Conservation (phyloP, 2,797 vertebrate species). For the Australoheros facetus region DNA sequence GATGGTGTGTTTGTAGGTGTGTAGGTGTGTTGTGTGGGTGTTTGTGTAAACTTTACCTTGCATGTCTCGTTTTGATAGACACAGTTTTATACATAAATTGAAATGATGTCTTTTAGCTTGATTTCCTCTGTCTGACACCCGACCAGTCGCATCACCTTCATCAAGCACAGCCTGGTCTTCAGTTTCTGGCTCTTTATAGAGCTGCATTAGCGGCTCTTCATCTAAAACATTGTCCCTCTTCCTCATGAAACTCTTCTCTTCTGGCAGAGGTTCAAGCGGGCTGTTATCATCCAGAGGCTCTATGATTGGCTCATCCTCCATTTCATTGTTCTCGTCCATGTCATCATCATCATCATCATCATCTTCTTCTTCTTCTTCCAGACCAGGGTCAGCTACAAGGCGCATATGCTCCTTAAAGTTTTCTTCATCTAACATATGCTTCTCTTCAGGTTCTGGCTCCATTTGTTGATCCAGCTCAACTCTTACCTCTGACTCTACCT, state of each 20-base stretch:
- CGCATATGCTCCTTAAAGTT: constrained; percentile 10
- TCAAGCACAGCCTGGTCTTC: not conserved
- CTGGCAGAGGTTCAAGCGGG: not conserved
- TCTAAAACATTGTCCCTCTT: not conserved
- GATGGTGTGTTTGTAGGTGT: too few species aligned
- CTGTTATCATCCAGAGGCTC: not conserved
- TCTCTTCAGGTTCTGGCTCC: constrained; percentile 4
- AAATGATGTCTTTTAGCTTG: not conserved
- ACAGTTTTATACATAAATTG: not conserved
- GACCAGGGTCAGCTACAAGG: not conserved
- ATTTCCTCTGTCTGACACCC: not conserved
- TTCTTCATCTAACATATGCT: not conserved
- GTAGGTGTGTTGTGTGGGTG: not conserved
- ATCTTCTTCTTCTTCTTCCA: not conserved
- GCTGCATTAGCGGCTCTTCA: constrained; percentile 2
- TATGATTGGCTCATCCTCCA: not conserved
- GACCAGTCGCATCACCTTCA: not conserved
- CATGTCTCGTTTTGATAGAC: not conserved
- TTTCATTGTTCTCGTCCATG: constrained; percentile 13
- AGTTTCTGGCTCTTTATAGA: constrained; percentile 19
- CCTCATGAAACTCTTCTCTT: not conserved
- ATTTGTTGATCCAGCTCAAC: constrained; percentile 2
- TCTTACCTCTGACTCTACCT: constrained; percentile 3
- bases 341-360: constrained; percentile 16
- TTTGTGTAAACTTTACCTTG: not conserved